Percentiles rank a stretch among this genome's conserved stretches.
These are phyloP conservation scores for Takifugu flavidus DNA, from an alignment of 2,113 vertebrate genomes.

Conservation along the genomic window DNA sequence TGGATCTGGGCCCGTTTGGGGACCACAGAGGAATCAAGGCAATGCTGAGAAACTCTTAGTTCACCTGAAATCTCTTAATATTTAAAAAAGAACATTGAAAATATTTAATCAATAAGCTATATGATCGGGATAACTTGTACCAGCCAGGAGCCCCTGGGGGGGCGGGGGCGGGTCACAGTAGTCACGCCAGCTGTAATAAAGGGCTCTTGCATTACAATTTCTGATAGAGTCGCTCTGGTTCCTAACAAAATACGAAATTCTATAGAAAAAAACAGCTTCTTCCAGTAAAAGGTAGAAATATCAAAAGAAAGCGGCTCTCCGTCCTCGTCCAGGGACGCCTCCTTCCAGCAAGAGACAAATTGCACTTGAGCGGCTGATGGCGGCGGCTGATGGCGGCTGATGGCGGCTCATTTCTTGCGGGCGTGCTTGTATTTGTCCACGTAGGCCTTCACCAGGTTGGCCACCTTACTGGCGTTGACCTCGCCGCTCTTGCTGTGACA, in stretches of 20 bases:
- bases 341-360: conserved; percentile 80
- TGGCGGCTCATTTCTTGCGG: conserved; percentile 81
- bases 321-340: conserved; percentile 73
- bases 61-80: conserved; percentile 52
- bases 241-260: conserved; percentile 78
- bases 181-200: conserved; percentile 69
- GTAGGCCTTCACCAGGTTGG: conserved; percentile 95
- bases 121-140: conserved; percentile 62
- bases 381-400: conserved; percentile 26
- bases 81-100: conserved; percentile 71
- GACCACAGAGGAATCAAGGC: conserved; percentile 76
- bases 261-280: conserved; percentile 78
- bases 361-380: conserved; percentile 86
- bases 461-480: conserved; percentile 95
- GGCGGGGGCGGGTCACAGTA: conserved; percentile 59
- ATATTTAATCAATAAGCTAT: conserved; percentile 63
- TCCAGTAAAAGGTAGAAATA: conserved; percentile 77
- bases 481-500: conserved; percentile 98
- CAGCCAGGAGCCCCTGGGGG: conserved; percentile 59
- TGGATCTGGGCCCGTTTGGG: conserved; percentile 67
- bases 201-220: conserved; percentile 73
- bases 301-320: conserved; percentile 80
- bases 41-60: conserved; percentile 46
- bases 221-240: conserved; percentile 70
- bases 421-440: conserved; percentile 97